phyloP scores from a whole-genome alignment of 2,797 vertebrate species.

The Etheostoma perlongum region DNA sequence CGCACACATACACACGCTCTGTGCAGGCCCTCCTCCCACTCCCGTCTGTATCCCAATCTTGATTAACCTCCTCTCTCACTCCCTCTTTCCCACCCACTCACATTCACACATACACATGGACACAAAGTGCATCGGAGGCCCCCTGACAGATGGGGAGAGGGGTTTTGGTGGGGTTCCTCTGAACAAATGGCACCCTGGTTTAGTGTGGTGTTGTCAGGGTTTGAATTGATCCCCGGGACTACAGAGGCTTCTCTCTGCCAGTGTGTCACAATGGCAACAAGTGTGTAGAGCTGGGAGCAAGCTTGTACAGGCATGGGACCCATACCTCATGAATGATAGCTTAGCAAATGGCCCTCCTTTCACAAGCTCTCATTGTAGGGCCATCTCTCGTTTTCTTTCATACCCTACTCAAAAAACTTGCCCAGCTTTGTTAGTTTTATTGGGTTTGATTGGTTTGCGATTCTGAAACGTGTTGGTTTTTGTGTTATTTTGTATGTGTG shows the following conservation, averaged over 20 bases:
- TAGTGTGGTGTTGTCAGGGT: constrained; percentile 88
- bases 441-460: constrained; percentile 83
- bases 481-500: constrained; percentile 77
- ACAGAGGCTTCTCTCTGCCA: constrained; percentile 87
- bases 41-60: constrained; percentile 85
- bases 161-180: constrained; percentile 80
- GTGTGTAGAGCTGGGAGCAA: constrained; percentile 89
- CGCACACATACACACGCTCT: constrained; percentile 68
- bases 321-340: constrained; percentile 89
- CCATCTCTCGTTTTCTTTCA: constrained; percentile 83
- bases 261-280: constrained; percentile 88
- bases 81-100: constrained; percentile 84
- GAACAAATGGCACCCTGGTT: constrained; percentile 87
- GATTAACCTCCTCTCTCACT: constrained; percentile 86
- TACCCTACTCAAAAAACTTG: constrained; percentile 79
- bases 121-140: constrained; percentile 87
- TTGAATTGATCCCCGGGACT: constrained; percentile 88
- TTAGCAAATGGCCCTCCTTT: constrained; percentile 87
- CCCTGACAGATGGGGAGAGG: constrained; percentile 91
- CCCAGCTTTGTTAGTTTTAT: constrained; percentile 84
- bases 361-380: constrained; percentile 82
- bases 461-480: constrained; percentile 82
- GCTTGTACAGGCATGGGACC: constrained; percentile 88
- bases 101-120: constrained; percentile 83
- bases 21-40: constrained; percentile 78